Evolutionary conservation across 2,888 invertebrate species (phyloP).

Genomic region (Limnephilus marmoratus): DNA sequence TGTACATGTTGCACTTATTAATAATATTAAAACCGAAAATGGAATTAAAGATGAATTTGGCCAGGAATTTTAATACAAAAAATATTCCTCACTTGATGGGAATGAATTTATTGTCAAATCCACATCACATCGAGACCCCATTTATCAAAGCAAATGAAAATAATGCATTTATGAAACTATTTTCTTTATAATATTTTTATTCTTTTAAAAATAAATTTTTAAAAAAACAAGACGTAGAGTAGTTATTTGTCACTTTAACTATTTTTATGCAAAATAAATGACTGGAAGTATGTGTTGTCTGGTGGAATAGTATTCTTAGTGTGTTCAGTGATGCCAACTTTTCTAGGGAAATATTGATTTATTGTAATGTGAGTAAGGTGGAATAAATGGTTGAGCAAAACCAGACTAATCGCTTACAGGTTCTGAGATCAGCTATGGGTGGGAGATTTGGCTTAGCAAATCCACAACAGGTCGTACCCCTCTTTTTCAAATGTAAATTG

Average conservation of each 20-base stretch:
- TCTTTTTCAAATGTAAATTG: neutral
- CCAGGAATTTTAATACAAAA: neutral
- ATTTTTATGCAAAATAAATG: neutral
- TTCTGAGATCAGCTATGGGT: neutral
- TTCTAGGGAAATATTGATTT: neutral
- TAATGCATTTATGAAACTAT: neutral
- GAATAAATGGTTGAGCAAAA: neutral
- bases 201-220: neutral
- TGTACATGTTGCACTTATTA: constrained; percentile 11
- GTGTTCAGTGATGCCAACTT: neutral
- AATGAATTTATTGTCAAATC: neutral
- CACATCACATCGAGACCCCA: neutral
- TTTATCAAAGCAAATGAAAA: neutral
- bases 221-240: neutral
- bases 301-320: neutral
- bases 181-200: neutral
- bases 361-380: neutral
- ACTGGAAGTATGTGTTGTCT: neutral
- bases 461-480: neutral
- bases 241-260: neutral
- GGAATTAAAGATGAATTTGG: neutral
- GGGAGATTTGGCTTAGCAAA: neutral
- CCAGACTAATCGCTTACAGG: too few species aligned
- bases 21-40: constrained; percentile 9
- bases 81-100: neutral